Base-by-base conservation (phyloP, 2,113 vertebrate genomes). In the Mesitornis unicolor region DNA sequence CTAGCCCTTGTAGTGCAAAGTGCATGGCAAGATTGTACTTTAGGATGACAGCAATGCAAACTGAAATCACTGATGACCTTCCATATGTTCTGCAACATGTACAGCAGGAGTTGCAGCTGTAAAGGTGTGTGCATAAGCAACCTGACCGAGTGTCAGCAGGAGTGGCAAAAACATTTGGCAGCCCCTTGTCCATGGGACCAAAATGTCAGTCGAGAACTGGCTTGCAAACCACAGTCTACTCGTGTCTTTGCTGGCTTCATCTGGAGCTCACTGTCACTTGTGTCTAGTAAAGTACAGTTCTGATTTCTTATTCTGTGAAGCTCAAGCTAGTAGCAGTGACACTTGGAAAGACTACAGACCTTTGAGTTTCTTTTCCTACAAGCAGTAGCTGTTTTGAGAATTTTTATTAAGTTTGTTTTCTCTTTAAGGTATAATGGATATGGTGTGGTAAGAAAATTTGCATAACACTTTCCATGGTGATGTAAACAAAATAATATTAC, bases 1-100 rank as follows among this genome's bases (percentile, higher is more conserved):
- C 97, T 97, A 97, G 97, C 94, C 97, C 98, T 97, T 40, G 31
- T 60, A 97, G 97, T 98, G 96, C 96, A 98, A 98, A 98, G 98
- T 97, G 98, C 98, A 97, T 74, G 90, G 88, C 90, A 95, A 97
- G 97, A 97, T 96, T 97, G 94, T 97, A 87, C 96, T 97, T 95
- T 60, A 95, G 96, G 94, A 87, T 94, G 95, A 67, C 76, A 93
- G 84, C 92, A 90, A 96, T 71, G 73, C 86, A 90, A 69, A 50
- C 67, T 77, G 93, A 95, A 97, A 83, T 73, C 22, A 29, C 77
- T 96, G 93, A 97, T 71, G 95, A 88, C 97, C 97, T 97, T 96
- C 84, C 54, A 77, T 91, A 85, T 73, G 88, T 82, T 92, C 94
- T 79, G 83, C 80, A 92, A 96, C 93, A 91, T 77, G 88, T 90